Percentiles rank a stretch among this genome's conserved stretches.
Conservation (phyloP, 2,888 invertebrate species). For the Thelaira solivaga region DNA sequence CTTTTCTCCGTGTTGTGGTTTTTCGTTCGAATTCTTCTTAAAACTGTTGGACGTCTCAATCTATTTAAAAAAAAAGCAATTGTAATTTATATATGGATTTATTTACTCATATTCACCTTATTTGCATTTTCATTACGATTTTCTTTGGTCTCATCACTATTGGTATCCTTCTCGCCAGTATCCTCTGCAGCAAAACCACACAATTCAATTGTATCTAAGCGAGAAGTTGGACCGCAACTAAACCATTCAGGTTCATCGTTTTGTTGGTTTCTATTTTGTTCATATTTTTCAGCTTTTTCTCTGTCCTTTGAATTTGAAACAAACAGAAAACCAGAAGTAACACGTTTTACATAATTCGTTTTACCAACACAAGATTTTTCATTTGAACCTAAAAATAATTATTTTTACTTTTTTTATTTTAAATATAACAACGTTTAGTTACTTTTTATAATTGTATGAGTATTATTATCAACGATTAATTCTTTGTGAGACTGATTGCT, state of each 20-base stretch:
- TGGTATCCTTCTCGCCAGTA: constrained; percentile 42
- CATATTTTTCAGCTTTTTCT: constrained; percentile 69
- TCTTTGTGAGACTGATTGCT: not conserved
- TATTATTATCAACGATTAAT: constrained; percentile 23
- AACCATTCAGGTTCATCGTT: constrained; percentile 76
- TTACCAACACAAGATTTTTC: constrained; percentile 63
- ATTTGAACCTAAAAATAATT: constrained; percentile 6
- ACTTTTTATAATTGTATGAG: no score
- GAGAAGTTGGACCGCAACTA: constrained; percentile 75
- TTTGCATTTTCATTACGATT: constrained; percentile 64
- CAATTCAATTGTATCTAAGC: constrained; percentile 74
- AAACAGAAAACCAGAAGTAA: constrained; percentile 71
- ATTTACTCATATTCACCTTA: constrained; percentile 61
- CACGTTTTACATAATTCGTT: constrained; percentile 74
- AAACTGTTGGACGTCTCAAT: constrained; percentile 19
- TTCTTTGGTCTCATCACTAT: constrained; percentile 61
- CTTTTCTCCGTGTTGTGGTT: constrained; percentile 35
- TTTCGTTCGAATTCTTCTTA: no score
- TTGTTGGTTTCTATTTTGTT: constrained; percentile 68
- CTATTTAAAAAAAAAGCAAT: constrained; percentile 18
- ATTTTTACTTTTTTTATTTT: not conserved
- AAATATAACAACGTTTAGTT: no score
- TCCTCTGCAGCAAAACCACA: constrained; percentile 75
- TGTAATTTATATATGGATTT: not conserved
- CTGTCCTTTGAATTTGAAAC: constrained; percentile 72